These are phyloP conservation scores for Bicyclus anynana DNA, from an alignment of 1,140 invertebrate species.

Conservation along the genomic window DNA sequence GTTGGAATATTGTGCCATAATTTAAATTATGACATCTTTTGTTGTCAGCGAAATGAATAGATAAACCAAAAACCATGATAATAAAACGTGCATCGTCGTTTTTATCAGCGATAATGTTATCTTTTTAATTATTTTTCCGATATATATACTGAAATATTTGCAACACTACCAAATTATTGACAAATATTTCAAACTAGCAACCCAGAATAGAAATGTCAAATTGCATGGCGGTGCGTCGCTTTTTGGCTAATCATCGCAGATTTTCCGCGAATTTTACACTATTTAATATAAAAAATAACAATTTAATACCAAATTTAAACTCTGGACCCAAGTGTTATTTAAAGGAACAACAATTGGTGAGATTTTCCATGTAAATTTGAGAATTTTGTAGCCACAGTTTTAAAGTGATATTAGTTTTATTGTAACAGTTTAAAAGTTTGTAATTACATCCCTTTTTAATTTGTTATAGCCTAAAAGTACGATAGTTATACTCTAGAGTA, in stretches of 20 bases:
- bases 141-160: not conserved
- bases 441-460: no score
- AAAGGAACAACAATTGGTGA: slow-evolving; percentile 42
- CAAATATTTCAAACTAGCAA: slow-evolving; percentile 15
- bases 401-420: not conserved
- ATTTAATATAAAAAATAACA: slow-evolving; percentile 34
- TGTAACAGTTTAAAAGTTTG: not conserved
- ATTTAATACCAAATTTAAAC: slow-evolving; percentile 3
- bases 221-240: slow-evolving; percentile 59
- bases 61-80: no score
- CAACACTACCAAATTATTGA: not conserved
- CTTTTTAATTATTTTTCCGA: not conserved
- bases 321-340: slow-evolving; percentile 9
- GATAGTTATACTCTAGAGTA: no score
- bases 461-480: no score
- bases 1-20: no score
- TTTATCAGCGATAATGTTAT: no score
- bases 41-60: no score
- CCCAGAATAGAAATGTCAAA: slow-evolving; percentile 49
- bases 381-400: not conserved
- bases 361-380: slow-evolving; percentile 3
- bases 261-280: slow-evolving; percentile 52
- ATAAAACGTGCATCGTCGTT: no score
- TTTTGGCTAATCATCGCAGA: slow-evolving; percentile 70
- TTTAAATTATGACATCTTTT: no score